Conservation (phyloP, 2,797 vertebrate genomes). For the Oreochromis grahami region DNA sequence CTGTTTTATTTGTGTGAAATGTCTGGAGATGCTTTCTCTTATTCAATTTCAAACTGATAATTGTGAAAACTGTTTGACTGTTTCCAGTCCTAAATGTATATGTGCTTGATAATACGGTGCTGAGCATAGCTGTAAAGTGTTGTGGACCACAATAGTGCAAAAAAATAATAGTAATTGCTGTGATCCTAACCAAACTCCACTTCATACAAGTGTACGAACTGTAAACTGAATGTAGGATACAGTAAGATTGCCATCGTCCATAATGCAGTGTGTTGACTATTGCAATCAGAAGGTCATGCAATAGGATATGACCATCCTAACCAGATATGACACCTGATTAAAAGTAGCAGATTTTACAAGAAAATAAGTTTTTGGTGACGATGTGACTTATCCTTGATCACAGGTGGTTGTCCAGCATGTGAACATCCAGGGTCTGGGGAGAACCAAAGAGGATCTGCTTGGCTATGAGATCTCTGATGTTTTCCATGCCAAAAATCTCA, state of each 20-base stretch:
- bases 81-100: neutral
- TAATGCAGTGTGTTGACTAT: neutral
- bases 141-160: neutral
- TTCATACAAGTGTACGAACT: neutral
- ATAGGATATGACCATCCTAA: neutral
- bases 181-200: neutral
- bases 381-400: neutral
- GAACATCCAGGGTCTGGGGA: constrained; percentile 90
- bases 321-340: neutral
- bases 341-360: neutral
- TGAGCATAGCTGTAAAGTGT: neutral
- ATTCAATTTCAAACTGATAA: too few relatives aligned
- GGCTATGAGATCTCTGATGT: constrained; percentile 91
- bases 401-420: constrained; percentile 95
- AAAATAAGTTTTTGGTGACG: neutral
- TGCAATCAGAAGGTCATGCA: neutral
- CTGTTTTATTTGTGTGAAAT: neutral
- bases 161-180: neutral
- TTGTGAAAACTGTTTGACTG: too few relatives aligned
- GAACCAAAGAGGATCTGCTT: constrained; percentile 94
- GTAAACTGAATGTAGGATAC: neutral
- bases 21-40: neutral
- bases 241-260: neutral
- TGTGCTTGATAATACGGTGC: neutral
- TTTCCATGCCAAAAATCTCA: constrained; percentile 92